Evolutionary conservation across 2,113 vertebrate genomes (phyloP), one percentile per base, ranked within the genome.

Genomic region (Cardinalis cardinalis): DNA sequence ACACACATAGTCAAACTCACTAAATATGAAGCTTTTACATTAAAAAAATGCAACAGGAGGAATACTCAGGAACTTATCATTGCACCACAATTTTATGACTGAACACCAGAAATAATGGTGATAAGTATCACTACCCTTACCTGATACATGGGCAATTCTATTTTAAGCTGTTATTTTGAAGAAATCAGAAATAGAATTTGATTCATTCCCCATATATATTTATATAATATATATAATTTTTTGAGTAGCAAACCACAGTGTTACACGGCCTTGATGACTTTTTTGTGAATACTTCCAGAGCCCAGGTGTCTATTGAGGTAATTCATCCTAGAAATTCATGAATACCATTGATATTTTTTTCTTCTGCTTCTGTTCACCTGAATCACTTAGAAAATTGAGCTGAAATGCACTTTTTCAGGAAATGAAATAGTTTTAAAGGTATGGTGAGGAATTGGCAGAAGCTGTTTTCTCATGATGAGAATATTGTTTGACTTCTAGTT

Each of bases 151-250:
- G 11, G 10, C 3, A 34, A 18, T 66, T 90, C 56, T 76, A 8
- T 9, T 79, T 73, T 51, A 60, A 69, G 12, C 20, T 71, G 5
- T 40, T 74, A 40, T 31, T 87, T 17, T 74, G 26, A 66, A 61
- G 34, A 29, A 61, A 29, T 6, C 18, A 65, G 55, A 52, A 77
- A 8, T 1, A 53, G 7, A 52, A 43, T 74, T 68, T 74, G 10
- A 59, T 58, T 58, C 0, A 24, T 8, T 74, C 3, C 12, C 3
- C 1, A 2, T 14, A 25, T 64, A 48, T 25, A 24, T 48, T 10
- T 63, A n/a, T 49, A 20, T 58, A 38, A n/a, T 25, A 49, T 25
- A 48, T 44, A 21, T 46, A 6, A 36, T 36, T 36, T 46, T 48
- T 26, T 17, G 14, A 38, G 11, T 52, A n/a, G 3, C 6, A 46